Conservation (phyloP, 2,888 invertebrate species). For the Microctonus brassicae region DNA sequence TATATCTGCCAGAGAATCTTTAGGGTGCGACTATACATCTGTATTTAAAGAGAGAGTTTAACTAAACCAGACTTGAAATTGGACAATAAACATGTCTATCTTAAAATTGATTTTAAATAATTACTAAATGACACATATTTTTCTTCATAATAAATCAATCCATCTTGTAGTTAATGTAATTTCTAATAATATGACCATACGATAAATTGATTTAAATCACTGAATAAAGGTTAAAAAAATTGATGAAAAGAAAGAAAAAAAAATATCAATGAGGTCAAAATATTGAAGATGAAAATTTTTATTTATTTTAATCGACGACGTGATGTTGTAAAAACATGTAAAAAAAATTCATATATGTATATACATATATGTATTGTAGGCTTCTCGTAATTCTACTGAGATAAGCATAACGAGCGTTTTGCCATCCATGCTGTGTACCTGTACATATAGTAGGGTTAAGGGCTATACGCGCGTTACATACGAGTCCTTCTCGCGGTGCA, state of each 20-base stretch:
- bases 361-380: not conserved
- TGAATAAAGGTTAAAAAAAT: not conserved
- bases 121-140: not conserved
- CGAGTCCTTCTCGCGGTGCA: slow-evolving; percentile 21
- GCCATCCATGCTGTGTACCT: slow-evolving; percentile 36
- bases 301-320: not conserved
- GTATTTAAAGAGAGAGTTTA: not conserved
- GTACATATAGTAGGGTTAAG: slow-evolving; percentile 38
- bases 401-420: slow-evolving; percentile 45
- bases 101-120: not conserved
- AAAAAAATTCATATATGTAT: not conserved
- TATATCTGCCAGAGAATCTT: not conserved
- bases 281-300: not conserved
- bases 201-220: not conserved
- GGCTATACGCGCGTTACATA: slow-evolving; percentile 40
- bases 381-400: slow-evolving; percentile 40
- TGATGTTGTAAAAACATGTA: slow-evolving; percentile 13
- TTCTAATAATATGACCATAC: not conserved
- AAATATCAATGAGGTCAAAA: slow-evolving; percentile 3
- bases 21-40: not conserved
- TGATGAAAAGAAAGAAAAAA: not conserved
- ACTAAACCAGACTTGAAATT: not conserved
- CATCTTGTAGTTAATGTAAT: not conserved
- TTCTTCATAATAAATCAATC: not conserved
- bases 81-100: not conserved